Base-by-base conservation (phyloP, 2,888 invertebrate species). In the Danaus chrysippus region DNA sequence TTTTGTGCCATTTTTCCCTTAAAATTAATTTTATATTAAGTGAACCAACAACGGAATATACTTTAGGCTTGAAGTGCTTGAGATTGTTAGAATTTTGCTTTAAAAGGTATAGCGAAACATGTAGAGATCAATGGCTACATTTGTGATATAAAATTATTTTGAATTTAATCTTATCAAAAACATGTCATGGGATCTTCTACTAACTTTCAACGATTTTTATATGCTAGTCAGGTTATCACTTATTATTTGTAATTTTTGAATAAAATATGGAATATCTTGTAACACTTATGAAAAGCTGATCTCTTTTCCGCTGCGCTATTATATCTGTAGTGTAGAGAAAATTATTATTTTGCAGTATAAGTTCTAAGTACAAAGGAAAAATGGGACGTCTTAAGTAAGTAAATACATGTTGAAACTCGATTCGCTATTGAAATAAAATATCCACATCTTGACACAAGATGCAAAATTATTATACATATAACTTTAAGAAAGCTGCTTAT, bases 41-140 rank as follows among this genome's bases (percentile, higher is more conserved):
- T 5, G 43, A 11, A 43, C 10, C 9, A 62, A 64, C 67, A 46
- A 60, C 54, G 49, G 63, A 67, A 63, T 67, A 62, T 61, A 65
- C 65, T 67, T 65, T 65, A n/a, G n/a, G n/a, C n/a, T n/a, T n/a
- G n/a, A n/a, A n/a, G 63, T 63, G n/a, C 17, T 17, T 49, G 52
- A 67, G 62, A 67, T 67, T 65, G 57, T 65, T 65, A 59, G 56
- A 42, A 42, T 57, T 60, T 62, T 54, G 58, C 61, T 62, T 61
- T 62, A 46, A 6, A 46, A 13, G 9, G 46, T 15, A n/a, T 9
- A 46, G 46, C n/a, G 15, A 46, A 13, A 15, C 1, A 46, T n/a
- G n/a, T n/a, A n/a, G n/a, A n/a, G n/a, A n/a, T n/a, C n/a, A n/a
- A n/a, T n/a, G n/a, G n/a, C n/a, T n/a, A n/a, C n/a, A n/a, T n/a